These are phyloP conservation scores for Elgaria multicarinata DNA, from an alignment of 2,113 vertebrate genomes.

Conservation along the genomic window DNA sequence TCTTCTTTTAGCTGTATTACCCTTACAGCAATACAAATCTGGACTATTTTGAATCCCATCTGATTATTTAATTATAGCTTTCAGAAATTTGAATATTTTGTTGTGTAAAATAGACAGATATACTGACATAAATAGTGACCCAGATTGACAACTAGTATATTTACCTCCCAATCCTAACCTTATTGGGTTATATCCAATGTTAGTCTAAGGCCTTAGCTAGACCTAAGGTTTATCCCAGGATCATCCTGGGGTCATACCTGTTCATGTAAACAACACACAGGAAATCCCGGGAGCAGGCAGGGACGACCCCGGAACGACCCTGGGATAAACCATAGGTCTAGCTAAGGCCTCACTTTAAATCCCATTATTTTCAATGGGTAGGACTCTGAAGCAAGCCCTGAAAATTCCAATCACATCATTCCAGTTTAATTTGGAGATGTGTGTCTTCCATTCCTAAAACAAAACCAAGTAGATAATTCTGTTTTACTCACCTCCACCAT, in stretches of 20 bases:
- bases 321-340: no score
- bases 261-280: no score
- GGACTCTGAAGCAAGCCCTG: not conserved
- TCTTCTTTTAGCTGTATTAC: not conserved
- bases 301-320: no score
- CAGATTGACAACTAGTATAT: not conserved
- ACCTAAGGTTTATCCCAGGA: no score
- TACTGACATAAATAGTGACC: not conserved
- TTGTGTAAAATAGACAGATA: not conserved
- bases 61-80: not conserved
- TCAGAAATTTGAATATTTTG: not conserved
- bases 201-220: no score
- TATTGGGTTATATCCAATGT: not conserved
- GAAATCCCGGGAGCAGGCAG: no score
- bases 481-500: slow-evolving; percentile 80
- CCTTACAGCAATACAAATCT: not conserved
- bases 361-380: no score
- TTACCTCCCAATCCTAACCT: not conserved
- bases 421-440: not conserved
- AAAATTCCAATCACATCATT: not conserved
- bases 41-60: not conserved
- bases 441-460: not conserved
- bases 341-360: no score
- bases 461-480: not conserved
- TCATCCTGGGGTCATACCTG: no score